These are phyloP conservation scores for Thamnophis sirtalis DNA, from an alignment of 2,113 vertebrate species.

Conservation along the genomic window DNA sequence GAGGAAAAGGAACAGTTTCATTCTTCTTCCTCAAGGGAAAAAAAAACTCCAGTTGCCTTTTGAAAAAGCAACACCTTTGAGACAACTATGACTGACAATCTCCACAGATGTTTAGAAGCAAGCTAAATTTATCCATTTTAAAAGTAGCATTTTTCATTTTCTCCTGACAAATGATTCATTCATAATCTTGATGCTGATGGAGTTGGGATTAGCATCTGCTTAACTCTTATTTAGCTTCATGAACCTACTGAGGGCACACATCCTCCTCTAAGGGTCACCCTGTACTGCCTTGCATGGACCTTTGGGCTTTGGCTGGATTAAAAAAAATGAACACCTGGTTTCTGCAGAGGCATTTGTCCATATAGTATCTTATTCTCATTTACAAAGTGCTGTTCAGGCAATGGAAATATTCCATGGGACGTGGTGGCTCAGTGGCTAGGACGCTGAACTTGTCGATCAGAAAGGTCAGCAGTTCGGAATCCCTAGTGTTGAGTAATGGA, in stretches of 20 bases:
- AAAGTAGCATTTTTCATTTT: background rate
- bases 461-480: too few relatives aligned
- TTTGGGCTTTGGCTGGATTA: background rate
- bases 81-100: background rate
- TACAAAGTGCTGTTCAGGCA: background rate
- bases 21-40: background rate
- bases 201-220: background rate
- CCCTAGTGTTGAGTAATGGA: too few relatives aligned
- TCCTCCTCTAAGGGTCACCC: background rate
- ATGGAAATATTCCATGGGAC: background rate
- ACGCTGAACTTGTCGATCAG: too few relatives aligned
- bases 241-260: background rate
- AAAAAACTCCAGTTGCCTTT: background rate
- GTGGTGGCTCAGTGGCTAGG: too few relatives aligned
- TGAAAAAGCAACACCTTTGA: background rate
- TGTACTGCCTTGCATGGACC: background rate
- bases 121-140: background rate
- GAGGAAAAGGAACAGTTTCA: background rate
- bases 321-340: background rate
- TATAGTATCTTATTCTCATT: background rate
- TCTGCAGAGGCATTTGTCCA: background rate
- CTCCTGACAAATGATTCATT: background rate
- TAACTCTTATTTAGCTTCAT: background rate
- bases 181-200: background rate
- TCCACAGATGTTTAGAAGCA: background rate